Evolutionary conservation across 1,140 invertebrate genomes (phyloP).

Genomic region (Anthonomus grandis): DNA sequence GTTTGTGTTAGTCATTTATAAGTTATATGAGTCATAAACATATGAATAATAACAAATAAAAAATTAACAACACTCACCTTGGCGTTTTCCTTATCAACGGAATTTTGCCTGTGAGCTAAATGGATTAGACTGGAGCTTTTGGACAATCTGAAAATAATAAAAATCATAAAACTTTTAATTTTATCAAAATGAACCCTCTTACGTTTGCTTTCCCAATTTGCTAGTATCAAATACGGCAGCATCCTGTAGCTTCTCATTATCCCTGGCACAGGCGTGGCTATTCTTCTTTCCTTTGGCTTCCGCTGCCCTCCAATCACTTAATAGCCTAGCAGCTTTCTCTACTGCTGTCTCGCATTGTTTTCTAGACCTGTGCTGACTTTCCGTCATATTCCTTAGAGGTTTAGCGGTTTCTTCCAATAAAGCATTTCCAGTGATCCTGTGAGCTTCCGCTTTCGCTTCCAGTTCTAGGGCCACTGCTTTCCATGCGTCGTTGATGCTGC

Average conservation of each 20-base stretch:
- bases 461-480: constrained; percentile 85
- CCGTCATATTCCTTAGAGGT: constrained; percentile 71
- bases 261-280: constrained; percentile 75
- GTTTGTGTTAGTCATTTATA: too few relatives aligned
- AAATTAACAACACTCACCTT: too few relatives aligned
- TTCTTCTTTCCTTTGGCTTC: constrained; percentile 85
- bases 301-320: constrained; percentile 79
- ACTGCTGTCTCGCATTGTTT: constrained; percentile 75
- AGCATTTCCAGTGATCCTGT: constrained; percentile 65
- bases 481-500: constrained; percentile 85
- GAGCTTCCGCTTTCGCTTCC: constrained; percentile 84
- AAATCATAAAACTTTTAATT: constrained; percentile 6
- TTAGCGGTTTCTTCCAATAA: constrained; percentile 86
- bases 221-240: constrained; percentile 50
- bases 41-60: too few relatives aligned
- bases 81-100: constrained; percentile 66
- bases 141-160: constrained; percentile 38
- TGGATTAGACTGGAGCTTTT: constrained; percentile 47
- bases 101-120: constrained; percentile 48
- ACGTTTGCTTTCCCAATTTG: constrained; percentile 33
- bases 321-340: constrained; percentile 77
- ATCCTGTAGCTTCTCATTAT: constrained; percentile 87
- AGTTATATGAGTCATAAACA: too few relatives aligned
- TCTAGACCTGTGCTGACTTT: constrained; percentile 67
- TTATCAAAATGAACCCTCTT: too few relatives aligned